A percentile compares a stretch with the other conserved stretches of the same genome.
Evolutionary conservation across 2,888 invertebrate species (phyloP).

Genomic region (Malthinus flaveolus): DNA sequence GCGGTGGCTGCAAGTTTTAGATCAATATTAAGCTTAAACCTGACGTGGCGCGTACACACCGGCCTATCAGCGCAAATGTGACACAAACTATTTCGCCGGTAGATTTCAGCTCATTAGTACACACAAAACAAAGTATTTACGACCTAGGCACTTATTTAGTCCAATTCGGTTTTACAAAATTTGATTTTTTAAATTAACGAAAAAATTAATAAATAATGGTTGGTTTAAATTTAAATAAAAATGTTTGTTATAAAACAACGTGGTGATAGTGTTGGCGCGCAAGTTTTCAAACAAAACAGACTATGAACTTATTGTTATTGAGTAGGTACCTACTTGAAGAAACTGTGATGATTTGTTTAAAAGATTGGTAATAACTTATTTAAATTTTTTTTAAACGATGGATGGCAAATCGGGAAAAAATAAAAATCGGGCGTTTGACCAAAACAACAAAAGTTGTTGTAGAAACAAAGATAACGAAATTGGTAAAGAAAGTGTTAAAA

Average conservation of each 20-base stretch:
- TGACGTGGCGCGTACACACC: slow-evolving; percentile 23
- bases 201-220: too few relatives aligned
- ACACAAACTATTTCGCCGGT: slow-evolving; percentile 13
- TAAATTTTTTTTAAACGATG: slow-evolving; percentile 1
- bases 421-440: neutral
- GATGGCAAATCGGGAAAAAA: neutral
- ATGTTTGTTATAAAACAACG: too few relatives aligned
- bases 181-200: too few relatives aligned
- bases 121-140: neutral
- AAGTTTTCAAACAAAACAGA: too few relatives aligned
- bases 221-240: too few relatives aligned
- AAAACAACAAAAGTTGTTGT: neutral
- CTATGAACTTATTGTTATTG: too few relatives aligned
- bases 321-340: too few relatives aligned
- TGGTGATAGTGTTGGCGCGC: too few relatives aligned
- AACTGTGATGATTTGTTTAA: too few relatives aligned
- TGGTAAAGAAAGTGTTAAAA: neutral
- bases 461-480: neutral
- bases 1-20: slow-evolving; percentile 14
- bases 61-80: slow-evolving; percentile 26
- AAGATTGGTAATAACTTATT: neutral
- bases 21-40: slow-evolving; percentile 24
- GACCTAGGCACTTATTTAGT: too few relatives aligned
- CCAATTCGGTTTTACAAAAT: too few relatives aligned
- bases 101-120: slow-evolving; percentile 12